Evolutionary conservation across 2,888 invertebrate genomes (phyloP), one percentile per base, ranked within the genome.

Genomic region (Drosophila phalerata): DNA sequence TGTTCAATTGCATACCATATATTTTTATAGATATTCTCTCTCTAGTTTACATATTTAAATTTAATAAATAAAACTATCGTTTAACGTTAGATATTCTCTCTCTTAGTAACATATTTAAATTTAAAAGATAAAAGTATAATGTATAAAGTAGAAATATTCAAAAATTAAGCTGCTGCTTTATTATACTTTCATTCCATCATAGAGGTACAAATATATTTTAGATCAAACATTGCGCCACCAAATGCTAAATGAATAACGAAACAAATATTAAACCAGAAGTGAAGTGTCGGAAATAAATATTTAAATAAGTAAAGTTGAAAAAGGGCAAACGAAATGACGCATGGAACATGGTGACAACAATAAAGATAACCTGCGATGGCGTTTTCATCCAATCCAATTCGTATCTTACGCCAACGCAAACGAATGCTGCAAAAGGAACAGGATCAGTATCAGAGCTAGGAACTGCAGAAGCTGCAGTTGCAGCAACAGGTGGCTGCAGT

Each of bases 321-420:
- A 11, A 63, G 56, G 28, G 48, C 45, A 32, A 37, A 57, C 58
- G 85, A 63, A 67, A 82, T 79, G 84, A 69, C 63, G 25, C 47
- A 19, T 62, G 60, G 77, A 91, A 78, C 76, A 92, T 92, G 92
- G 92, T 92, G 88, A 92, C 92, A 86, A 92, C 92, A 90, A 92
- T 92, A 68, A 92, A 92, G 86, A 92, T 92, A 81, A 92, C 92
- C 73, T 92, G 92, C 85, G 92, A 92, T 89, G 92, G 92, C 65
- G 92, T 92, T 45, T 92, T 92, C 84, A 92, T 92, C 85, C 92
- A 92, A 89, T 90, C 92, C 66, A 92, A 92, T 79, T 91, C 92
- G 32, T 91, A 90, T 89, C 81, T 91, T 48, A 87, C 90, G 68
- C 85, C 92, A 22, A 76, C 86, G 30, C 67, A 79, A 79, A 19